Evolutionary conservation across 2,888 invertebrate genomes (phyloP), one percentile per base, ranked within the genome.

Genomic region (Heliconius aoede): DNA sequence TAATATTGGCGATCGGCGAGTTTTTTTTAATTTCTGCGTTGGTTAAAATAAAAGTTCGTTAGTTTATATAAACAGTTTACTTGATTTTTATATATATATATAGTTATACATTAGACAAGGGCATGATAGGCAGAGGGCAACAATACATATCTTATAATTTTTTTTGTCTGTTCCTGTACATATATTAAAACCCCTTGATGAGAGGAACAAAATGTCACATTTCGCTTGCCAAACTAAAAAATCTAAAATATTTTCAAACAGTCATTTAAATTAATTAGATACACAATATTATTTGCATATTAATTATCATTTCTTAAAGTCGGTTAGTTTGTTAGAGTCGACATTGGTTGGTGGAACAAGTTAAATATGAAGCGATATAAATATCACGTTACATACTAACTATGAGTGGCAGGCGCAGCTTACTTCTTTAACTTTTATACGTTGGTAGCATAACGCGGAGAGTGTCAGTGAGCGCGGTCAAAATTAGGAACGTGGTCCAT

Each of bases 371-470:
- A 73, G 72, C 64, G 60, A 72, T 74, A 69, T 58, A 67, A 73
- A 64, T 76, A 83, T 83, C 81, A 76, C 74, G 73, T 82, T 82
- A 80, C 82, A 79, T 76, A 78, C 82, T 80, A 79, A 79, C 78
- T 76, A 78, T 84, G 84, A 84, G 81, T 84, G 84, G 83, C 84
- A 83, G 81, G 77, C 80, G 74, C 79, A 78, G 77, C 72, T 78
- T 32, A 72, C 60, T 78, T 78, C 73, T 72, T 76, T 68, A 68
- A 60, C 77, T 72, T 67, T 28, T 67, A 60, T 65, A 60, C 85
- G 89, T 36, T 21, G 84, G 91, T 91, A 91, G 91, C 91, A 81
- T 82, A 82, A 89, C 89, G 91, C 90, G 90, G 88, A 89, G 90
- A 90, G 89, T 90, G 92, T 91, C 92, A 88, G 91, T 90, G 88